Conservation (phyloP, 2,113 vertebrate genomes). For the Aramus guarauna region DNA sequence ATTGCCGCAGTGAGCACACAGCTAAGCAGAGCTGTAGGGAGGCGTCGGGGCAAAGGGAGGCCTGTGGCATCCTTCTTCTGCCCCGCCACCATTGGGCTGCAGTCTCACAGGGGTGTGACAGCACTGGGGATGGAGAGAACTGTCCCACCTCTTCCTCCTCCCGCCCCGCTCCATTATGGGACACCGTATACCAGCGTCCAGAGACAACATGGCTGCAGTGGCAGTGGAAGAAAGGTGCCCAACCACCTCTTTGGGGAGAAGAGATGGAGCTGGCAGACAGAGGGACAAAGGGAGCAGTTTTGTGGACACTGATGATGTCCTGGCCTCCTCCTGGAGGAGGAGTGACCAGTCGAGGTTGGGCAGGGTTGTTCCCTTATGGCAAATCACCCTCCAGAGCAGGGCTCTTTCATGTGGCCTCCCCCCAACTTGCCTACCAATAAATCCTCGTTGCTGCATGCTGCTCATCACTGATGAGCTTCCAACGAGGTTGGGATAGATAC, state of each 20-base stretch:
- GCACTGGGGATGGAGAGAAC: neutral
- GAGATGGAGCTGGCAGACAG: neutral
- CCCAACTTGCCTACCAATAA: neutral
- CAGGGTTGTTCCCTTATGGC: neutral
- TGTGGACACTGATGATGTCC: neutral
- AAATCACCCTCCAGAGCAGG: neutral
- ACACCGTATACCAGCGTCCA: neutral
- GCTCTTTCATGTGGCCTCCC: neutral
- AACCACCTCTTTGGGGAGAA: neutral
- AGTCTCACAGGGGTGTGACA: neutral
- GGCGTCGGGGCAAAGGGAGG: too few species aligned
- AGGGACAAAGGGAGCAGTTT: neutral
- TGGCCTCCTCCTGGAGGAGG: neutral
- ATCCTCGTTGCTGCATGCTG: neutral
- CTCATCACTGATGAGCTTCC: neutral
- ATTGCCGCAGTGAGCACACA: neutral
- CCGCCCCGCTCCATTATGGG: accelerated
- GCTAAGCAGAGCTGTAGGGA: neutral
- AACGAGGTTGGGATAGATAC: neutral
- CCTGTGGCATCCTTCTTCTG: neutral
- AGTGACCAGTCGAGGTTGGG: neutral
- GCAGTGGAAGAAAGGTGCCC: neutral
- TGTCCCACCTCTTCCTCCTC: neutral
- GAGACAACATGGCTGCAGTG: neutral
- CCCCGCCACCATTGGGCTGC: neutral